These are phyloP conservation scores for Anoplius nigerrimus DNA, from an alignment of 2,888 invertebrate genomes.

Conservation along the genomic window DNA sequence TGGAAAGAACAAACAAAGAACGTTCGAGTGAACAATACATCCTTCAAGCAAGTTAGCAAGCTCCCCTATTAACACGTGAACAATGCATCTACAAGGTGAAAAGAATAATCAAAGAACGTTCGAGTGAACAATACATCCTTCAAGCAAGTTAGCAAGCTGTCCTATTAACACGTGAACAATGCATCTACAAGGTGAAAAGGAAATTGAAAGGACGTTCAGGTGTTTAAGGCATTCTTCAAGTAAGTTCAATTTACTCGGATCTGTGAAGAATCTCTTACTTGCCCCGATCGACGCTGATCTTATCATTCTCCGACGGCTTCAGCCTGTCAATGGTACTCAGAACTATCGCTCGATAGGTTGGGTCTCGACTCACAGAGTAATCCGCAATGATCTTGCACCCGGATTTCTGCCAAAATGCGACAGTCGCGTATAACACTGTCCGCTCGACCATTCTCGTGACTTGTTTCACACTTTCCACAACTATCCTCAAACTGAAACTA, in stretches of 20 bases:
- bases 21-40: background rate
- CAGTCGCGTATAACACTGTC: slow-evolving; percentile 51
- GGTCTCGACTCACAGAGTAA: slow-evolving; percentile 44
- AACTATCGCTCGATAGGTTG: slow-evolving; percentile 42
- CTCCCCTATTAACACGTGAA: background rate
- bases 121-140: background rate
- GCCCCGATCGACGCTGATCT: slow-evolving; percentile 57
- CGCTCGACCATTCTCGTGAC: too few relatives aligned
- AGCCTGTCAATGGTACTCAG: slow-evolving; percentile 50
- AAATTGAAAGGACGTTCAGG: too few relatives aligned
- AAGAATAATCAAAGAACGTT: too few relatives aligned
- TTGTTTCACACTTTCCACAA: too few relatives aligned
- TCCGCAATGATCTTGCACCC: slow-evolving; percentile 59
- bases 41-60: background rate
- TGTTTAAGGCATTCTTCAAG: background rate
- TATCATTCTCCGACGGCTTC: slow-evolving; percentile 54
- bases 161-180: background rate
- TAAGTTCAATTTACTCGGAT: background rate
- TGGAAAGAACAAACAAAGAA: too few relatives aligned
- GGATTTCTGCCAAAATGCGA: slow-evolving; percentile 58
- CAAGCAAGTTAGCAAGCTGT: background rate
- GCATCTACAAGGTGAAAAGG: too few relatives aligned
- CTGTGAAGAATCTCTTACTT: slow-evolving; percentile 36
- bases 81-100: too few relatives aligned
- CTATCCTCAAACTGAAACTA: too few relatives aligned